phyloP scores from a whole-genome alignment of 2,888 invertebrate genomes.

The Habrosyne pyritoides region DNA sequence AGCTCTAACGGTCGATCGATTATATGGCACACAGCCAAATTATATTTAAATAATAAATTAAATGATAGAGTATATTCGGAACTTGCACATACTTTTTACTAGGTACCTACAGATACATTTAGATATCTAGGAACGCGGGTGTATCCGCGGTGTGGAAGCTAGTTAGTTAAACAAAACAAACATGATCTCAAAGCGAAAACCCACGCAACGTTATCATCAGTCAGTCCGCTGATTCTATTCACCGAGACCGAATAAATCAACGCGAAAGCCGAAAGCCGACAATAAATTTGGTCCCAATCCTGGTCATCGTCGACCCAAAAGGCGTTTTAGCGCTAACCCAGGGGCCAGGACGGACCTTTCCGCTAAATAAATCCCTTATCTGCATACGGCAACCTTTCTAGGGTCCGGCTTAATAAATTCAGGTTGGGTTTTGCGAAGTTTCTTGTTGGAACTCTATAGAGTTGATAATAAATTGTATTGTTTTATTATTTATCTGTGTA shows the following conservation, averaged over 20 bases:
- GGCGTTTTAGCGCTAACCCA: conserved; percentile 77
- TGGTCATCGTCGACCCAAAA: conserved; percentile 80
- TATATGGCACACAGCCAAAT: too few relatives aligned
- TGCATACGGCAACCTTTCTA: conserved; percentile 84
- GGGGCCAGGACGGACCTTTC: conserved; percentile 82
- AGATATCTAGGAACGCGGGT: too few relatives aligned
- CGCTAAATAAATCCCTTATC: conserved; percentile 84
- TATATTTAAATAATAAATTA: too few relatives aligned
- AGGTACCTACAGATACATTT: too few relatives aligned
- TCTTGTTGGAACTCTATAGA: conserved; percentile 53
- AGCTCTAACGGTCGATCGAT: too few relatives aligned
- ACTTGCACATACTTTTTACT: too few relatives aligned
- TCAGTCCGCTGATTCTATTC: conserved; percentile 63
- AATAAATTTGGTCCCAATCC: conserved; percentile 79
- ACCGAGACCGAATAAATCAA: conserved; percentile 76
- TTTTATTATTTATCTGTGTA: background rate
- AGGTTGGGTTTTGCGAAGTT: conserved; percentile 80
- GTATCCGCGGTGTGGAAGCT: too few relatives aligned
- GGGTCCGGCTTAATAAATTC: conserved; percentile 84
- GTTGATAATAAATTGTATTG: conserved; percentile 38
- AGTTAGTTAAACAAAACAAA: conserved; percentile 24
- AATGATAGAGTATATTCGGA: too few relatives aligned
- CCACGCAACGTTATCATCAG: conserved; percentile 59
- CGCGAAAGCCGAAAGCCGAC: conserved; percentile 75
- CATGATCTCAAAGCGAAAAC: conserved; percentile 39